A percentile compares a stretch with the other conserved stretches of the same genome.
Conservation (phyloP, 2,888 invertebrate species). For the Sarcophaga carnaria region DNA sequence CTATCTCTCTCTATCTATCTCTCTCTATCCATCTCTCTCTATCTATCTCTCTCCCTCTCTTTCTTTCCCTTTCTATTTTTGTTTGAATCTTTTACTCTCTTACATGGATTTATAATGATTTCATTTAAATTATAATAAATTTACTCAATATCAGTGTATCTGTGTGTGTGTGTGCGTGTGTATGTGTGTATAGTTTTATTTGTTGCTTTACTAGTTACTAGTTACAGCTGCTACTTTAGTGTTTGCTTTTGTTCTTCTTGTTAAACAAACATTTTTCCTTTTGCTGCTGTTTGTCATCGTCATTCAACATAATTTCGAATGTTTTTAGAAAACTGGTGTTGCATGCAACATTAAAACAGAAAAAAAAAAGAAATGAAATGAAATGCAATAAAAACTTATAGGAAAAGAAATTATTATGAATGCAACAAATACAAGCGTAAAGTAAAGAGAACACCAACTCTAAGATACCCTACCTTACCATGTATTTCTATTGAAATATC, state of each 20-base stretch:
- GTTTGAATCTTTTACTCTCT: neutral
- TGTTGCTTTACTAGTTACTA: neutral
- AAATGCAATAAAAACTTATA: neutral
- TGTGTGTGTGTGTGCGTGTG: neutral
- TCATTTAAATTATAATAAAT: constrained; percentile 33
- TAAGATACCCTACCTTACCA: no score
- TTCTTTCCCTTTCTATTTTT: no score
- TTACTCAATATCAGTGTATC: neutral
- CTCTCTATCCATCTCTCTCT: no score
- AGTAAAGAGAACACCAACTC: no score
- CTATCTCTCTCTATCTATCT: no score
- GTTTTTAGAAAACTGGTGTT: neutral
- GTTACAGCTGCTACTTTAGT: neutral
- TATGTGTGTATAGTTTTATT: neutral
- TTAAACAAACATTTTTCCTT: constrained; percentile 22
- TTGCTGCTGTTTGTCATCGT: constrained; percentile 53
- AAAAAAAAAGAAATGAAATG: neutral
- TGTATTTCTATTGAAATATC: no score
- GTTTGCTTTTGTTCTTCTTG: neutral
- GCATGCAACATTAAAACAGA: neutral
- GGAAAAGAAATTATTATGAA: neutral
- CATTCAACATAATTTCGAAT: constrained; percentile 32
- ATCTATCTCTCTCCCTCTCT: no score
- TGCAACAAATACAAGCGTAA: neutral
- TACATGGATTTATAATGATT: constrained; percentile 34